Base-by-base conservation (phyloP, 2,113 vertebrate genomes). In the Grammomys surdaster region DNA sequence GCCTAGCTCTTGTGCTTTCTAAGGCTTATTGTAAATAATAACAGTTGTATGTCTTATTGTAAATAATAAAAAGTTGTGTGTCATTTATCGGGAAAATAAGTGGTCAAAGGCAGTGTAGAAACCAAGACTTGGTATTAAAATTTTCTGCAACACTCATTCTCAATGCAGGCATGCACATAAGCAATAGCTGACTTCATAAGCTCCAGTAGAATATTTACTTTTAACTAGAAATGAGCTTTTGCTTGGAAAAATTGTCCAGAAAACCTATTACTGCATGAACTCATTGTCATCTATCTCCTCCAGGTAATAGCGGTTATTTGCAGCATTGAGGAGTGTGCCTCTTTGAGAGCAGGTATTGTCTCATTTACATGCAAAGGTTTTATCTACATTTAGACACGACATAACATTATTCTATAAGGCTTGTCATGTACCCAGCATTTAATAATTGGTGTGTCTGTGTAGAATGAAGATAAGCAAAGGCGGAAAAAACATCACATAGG, bases 301-400 rank as follows among this genome's bases (percentile, higher is more conserved):
- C 73, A 94, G 85, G 93, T 92, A 97, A 95, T 95, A 56, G 86
- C 58, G 8, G 96, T 93, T 89, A 91, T 93, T 72, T 97, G 75
- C 48, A 92, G 54, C 81, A 91, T 3, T 78, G 86, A 95, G 43
- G 33, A 82, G 0, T 82, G 77, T 63, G 28, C 33, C 78, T 96
- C 70, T 89, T 31, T 92, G 69, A 96, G 40, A 51, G 28, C 40
- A 51, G 58, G 8, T 87, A 95, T 80, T 95, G 11, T 82, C 82
- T 97, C 93, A 96, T 96, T 97, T 95, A 56, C 89, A 98, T 95
- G 92, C 63, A 89, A 97, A 95, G 91, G 93, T 87, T 92, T 97
- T 93, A 88, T 88, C 88, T 90, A 94, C 90, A 91, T 97, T 96
- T 90, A 96, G 56, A 70, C 78, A 88, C 63, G 95, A 92, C 78